Conservation (phyloP, 1,140 invertebrate species). For the Drosophila chauvacae region DNA sequence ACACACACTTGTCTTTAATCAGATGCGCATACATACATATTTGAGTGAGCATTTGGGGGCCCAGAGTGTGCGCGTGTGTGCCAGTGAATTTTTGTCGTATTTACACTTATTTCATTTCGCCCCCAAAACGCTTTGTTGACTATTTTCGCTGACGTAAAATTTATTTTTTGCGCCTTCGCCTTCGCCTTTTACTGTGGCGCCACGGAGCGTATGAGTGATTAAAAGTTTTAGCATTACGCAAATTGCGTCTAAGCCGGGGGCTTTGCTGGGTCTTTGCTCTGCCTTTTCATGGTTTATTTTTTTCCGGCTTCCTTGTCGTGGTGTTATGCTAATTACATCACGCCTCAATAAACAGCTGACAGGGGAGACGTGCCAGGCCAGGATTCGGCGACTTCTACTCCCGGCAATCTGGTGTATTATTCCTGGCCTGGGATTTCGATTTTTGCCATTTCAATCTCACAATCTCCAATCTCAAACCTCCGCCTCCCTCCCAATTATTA, state of each 20-base stretch:
- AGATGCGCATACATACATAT: constrained; percentile 79
- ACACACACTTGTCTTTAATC: constrained; percentile 70
- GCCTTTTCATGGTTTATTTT: constrained; percentile 2
- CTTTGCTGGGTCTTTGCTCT: constrained; percentile 7
- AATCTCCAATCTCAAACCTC: not conserved
- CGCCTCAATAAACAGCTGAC: constrained; percentile 69
- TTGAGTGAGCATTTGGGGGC: constrained; percentile 62
- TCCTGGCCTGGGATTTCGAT: constrained; percentile 27
- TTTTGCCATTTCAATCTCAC: constrained; percentile 53
- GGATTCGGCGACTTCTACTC: constrained; percentile 6
- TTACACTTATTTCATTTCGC: constrained; percentile 77
- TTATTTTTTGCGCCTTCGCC: constrained; percentile 29
- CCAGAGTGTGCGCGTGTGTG: constrained; percentile 4
- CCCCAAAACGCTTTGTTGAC: constrained; percentile 68
- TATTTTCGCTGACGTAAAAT: constrained; percentile 44
- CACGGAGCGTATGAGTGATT: constrained; percentile 79
- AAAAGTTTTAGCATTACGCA: constrained; percentile 78
- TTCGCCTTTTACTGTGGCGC: constrained; percentile 31
- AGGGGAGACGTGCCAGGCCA: constrained; percentile 40
- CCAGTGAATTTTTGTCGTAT: constrained; percentile 55
- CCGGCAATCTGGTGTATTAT: constrained; percentile 18
- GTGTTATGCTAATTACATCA: constrained; percentile 76
- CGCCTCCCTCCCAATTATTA: constrained; percentile 54
- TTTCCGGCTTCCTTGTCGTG: constrained; percentile 34
- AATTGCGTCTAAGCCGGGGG: constrained; percentile 66